Evolutionary conservation across 2,113 vertebrate genomes (phyloP).

Genomic region (Misgurnus anguillicaudatus): DNA sequence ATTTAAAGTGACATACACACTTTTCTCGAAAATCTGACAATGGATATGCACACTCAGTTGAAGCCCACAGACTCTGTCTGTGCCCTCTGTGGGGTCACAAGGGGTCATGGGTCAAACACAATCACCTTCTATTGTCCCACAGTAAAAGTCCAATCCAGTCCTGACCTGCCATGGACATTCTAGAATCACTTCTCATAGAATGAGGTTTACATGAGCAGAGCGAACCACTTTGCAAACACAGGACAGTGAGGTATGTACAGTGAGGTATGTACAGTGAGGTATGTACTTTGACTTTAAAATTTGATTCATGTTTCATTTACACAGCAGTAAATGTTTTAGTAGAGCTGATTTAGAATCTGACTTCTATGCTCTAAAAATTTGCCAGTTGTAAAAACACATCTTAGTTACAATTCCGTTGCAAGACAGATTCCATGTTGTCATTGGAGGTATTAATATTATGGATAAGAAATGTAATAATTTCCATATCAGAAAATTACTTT

Average conservation of each 20-base stretch:
- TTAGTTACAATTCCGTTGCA: no score
- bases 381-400: no score
- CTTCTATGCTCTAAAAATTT: no score
- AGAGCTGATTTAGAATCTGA: no score
- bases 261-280: not conserved
- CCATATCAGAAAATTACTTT: no score
- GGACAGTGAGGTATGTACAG: not conserved
- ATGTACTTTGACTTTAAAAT: no score
- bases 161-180: slow-evolving; percentile 58
- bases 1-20: not conserved
- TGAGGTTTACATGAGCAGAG: not conserved
- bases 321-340: no score
- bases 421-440: no score
- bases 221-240: not conserved
- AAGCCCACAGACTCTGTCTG: not conserved
- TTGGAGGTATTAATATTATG: no score
- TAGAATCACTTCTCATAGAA: slow-evolving; percentile 25
- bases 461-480: no score
- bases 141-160: slow-evolving; percentile 49
- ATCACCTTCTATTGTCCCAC: slow-evolving; percentile 61
- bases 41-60: not conserved
- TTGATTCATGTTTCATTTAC: no score
- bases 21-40: not conserved
- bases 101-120: slow-evolving; percentile 9
- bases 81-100: not conserved